These are phyloP conservation scores for Samia ricini DNA, from an alignment of 1,140 invertebrate genomes.

Conservation along the genomic window DNA sequence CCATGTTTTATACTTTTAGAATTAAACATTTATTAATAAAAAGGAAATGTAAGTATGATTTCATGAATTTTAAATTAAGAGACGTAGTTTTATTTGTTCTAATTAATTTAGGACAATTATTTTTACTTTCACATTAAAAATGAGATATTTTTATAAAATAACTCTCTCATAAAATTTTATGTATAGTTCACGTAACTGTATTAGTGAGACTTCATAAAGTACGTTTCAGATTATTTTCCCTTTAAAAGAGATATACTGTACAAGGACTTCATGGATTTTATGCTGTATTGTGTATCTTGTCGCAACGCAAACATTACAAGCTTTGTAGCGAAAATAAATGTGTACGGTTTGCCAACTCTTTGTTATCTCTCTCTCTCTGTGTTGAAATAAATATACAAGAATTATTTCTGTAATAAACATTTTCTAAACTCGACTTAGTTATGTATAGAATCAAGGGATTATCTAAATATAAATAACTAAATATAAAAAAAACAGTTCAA, in stretches of 20 bases:
- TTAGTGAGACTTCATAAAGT: not conserved
- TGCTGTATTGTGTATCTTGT: not conserved
- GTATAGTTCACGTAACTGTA: not conserved
- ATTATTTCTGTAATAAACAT: not conserved
- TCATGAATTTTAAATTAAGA: no score
- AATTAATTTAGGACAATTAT: no score
- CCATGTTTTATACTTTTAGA: no score
- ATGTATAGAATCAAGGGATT: not conserved
- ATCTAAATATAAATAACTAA: no score
- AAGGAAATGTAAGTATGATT: no score
- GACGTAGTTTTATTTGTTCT: no score
- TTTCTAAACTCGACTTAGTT: not conserved
- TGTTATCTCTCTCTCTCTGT: not conserved
- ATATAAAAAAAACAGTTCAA: no score
- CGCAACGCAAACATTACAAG: not conserved
- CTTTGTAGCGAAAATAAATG: not conserved
- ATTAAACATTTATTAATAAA: no score
- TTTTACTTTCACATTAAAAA: no score
- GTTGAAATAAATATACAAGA: not conserved
- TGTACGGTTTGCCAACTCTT: not conserved
- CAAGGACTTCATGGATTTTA: not conserved
- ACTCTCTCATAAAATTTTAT: not conserved
- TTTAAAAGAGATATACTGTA: not conserved
- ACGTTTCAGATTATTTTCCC: not conserved
- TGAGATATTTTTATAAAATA: no score